A percentile compares a stretch with the other conserved stretches of the same genome.
phyloP scores from a whole-genome alignment of 2,888 invertebrate species.

The Scaptomyza caliginosa region DNA sequence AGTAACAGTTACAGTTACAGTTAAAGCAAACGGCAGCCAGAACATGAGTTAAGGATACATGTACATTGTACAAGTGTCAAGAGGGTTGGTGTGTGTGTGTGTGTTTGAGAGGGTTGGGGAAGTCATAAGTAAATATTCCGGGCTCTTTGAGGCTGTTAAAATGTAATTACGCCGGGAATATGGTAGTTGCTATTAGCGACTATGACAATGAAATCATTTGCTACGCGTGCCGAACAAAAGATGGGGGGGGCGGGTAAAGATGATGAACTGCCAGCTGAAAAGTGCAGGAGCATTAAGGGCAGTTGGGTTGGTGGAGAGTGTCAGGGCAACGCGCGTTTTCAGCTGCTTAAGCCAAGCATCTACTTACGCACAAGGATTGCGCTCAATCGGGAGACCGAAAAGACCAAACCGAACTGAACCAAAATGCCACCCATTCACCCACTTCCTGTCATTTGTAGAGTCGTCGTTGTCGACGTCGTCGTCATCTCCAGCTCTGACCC shows the following conservation, averaged over 20 bases:
- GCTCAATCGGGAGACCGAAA: background rate
- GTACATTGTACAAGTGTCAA: conserved; percentile 34
- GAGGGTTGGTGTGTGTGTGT: conserved; percentile 13
- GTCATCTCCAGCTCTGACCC: conserved; percentile 62
- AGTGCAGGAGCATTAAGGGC: background rate
- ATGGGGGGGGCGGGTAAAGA: background rate
- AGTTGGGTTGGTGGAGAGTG: background rate
- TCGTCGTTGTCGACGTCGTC: conserved; percentile 21
- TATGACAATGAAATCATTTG: conserved; percentile 74
- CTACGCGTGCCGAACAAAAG: conserved; percentile 1
- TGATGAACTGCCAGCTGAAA: conserved; percentile 1
- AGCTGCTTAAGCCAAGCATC: conserved; percentile 57
- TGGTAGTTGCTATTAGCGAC: conserved; percentile 77
- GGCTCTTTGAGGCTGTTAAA: conserved; percentile 75
- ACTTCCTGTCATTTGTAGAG: conserved; percentile 66
- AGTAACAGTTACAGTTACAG: conserved; percentile 22
- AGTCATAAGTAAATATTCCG: conserved; percentile 67
- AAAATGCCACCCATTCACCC: conserved; percentile 8
- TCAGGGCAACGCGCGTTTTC: conserved; percentile 30
- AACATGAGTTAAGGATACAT: conserved; percentile 17
- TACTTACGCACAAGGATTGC: conserved; percentile 33
- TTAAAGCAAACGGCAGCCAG: conserved; percentile 4
- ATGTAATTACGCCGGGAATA: conserved; percentile 70
- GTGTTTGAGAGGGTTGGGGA: conserved; percentile 23
- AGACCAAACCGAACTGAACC: conserved; percentile 1